Percentiles rank a stretch among this genome's conserved stretches.
Evolutionary conservation across 2,888 invertebrate genomes (phyloP).

Genomic region (Schizaphis graminum): DNA sequence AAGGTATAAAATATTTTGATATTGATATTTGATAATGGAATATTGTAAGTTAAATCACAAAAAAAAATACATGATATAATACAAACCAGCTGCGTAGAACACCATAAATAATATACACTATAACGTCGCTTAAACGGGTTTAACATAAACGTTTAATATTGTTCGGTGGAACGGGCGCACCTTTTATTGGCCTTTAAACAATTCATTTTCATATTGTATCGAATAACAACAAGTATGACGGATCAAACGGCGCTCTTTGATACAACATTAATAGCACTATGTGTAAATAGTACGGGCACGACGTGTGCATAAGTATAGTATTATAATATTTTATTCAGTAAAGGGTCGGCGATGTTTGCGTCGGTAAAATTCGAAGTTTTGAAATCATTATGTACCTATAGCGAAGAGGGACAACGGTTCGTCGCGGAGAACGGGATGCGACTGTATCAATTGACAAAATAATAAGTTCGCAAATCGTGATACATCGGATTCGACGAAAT

Average conservation of each 20-base stretch:
- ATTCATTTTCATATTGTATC: not conserved
- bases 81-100: not conserved
- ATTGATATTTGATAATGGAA: not conserved
- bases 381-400: not conserved
- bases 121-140: not conserved
- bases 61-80: not conserved
- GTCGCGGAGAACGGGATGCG: not conserved
- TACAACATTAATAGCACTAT: not conserved
- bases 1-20: not conserved
- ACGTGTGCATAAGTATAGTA: not conserved
- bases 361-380: not conserved
- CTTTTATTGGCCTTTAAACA: not conserved
- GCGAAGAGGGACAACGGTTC: no score
- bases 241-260: not conserved
- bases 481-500: not conserved
- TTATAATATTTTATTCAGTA: not conserved
- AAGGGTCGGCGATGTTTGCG: not conserved
- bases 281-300: not conserved
- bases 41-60: not conserved
- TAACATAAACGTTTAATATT: not conserved
- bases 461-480: not conserved
- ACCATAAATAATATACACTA: not conserved
- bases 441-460: not conserved
- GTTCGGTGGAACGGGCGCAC: not conserved
- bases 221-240: not conserved